Evolutionary conservation across 2,888 invertebrate species (phyloP), one percentile per base, ranked within the genome.

Genomic region (Oscheius sp.): DNA sequence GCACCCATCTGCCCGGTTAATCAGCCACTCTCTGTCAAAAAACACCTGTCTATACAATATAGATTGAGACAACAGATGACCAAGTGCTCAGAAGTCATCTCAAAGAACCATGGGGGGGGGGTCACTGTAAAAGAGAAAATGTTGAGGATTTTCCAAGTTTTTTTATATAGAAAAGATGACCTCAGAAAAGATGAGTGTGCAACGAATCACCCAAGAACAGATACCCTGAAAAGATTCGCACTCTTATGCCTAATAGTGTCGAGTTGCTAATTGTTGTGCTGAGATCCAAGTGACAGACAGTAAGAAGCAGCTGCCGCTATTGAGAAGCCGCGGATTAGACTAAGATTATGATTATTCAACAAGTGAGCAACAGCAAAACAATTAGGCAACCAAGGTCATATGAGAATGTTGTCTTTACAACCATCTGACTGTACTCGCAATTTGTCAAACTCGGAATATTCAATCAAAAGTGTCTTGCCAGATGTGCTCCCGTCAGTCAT

Each of bases 261-360:
- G n/a, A n/a, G n/a, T 22, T 41, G 41, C 30, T 59, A 59, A 59
- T 59, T 59, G 59, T 59, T 59, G 41, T 59, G 59, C 28, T 30
- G n/a, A 30, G n/a, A 54, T 59, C 59, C 28, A 24, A 41, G 54
- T 32, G 54, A 54, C 32, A 28, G 59, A 59, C 59, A 59, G 59
- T 59, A 59, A 28, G 44, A 26, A 30, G 59, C 59, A 59, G 59
- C 59, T 59, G 59, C 59, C 44, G 24, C 59, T 24, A 41, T 59
- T 59, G 59, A 59, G 59, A 41, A 26, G 41, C 44, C 24, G 17
- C 44, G 59, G 59, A 59, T 59, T 41, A 59, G 41, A 28, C 44
- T 26, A 44, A 41, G 59, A 59, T 44, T 59, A 59, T 59, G 44
- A 59, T 59, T 59, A 59, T 59, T 44, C 59, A 59, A 44, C 41